Evolutionary conservation across 2,888 invertebrate species (phyloP).

Genomic region (Ormyrus pomaceus): DNA sequence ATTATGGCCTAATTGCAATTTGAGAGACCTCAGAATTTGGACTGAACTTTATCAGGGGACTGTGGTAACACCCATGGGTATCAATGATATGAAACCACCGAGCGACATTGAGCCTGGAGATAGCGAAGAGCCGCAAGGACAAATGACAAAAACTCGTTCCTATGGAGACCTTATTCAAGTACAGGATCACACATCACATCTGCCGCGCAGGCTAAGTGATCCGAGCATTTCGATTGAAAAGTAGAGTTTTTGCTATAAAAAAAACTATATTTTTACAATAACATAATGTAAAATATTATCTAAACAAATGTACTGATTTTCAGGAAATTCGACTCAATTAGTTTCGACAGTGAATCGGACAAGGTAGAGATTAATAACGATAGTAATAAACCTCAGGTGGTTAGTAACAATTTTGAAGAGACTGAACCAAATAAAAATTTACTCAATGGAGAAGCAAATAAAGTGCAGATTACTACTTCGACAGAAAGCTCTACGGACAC

Average conservation of each 20-base stretch:
- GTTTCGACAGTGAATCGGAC: conserved; percentile 69
- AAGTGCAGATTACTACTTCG: conserved; percentile 70
- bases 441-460: conserved; percentile 64
- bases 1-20: conserved; percentile 90
- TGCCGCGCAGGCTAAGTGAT: conserved; percentile 88
- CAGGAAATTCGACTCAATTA: conserved; percentile 73
- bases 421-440: conserved; percentile 63
- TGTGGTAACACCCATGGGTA: conserved; percentile 71
- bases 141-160: conserved; percentile 89
- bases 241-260: conserved; percentile 75
- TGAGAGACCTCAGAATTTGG: conserved; percentile 91
- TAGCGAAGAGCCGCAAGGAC: conserved; percentile 74
- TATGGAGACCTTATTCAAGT: conserved; percentile 88
- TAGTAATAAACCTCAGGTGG: conserved; percentile 55
- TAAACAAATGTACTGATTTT: not conserved
- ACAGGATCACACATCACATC: conserved; percentile 78
- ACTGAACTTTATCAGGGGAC: conserved; percentile 87
- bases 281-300: not conserved
- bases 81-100: conserved; percentile 62
- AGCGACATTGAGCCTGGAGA: conserved; percentile 70
- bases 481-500: conserved; percentile 79
- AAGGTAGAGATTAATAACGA: conserved; percentile 64
- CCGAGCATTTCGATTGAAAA: conserved; percentile 88
- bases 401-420: conserved; percentile 59
- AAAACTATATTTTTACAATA: not conserved